Evolutionary conservation across 2,888 invertebrate species (phyloP), one percentile per base, ranked within the genome.

Genomic region (Diabrotica balteata): DNA sequence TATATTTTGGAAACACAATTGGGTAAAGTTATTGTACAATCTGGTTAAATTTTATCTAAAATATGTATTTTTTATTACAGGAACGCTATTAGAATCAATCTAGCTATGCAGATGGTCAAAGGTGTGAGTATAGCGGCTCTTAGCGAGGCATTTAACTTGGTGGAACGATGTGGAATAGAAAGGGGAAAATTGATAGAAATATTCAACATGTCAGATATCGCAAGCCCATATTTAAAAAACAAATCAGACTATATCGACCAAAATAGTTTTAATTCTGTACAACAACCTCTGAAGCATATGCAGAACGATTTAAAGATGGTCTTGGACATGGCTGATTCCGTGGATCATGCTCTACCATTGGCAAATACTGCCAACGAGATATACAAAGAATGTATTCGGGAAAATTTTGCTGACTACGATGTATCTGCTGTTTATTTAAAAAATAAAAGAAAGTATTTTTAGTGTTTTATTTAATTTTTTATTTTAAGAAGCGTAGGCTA

Each of bases 201-300:
- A 43, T 45, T 57, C 6, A 45, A 57, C 3, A 11, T 44, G 17
- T 44, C 55, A 7, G 45, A 57, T 9, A 57, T 57, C 4, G n/a
- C n/a, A 7, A 44, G 55, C 17, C 9, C 7, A 8, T 57, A 11
- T 57, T 45, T 57, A 45, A 57, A 7, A 45, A 57, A 11, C 7
- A 57, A 57, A 57, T 17, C 17, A 0, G 6, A 8, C 3, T 3
- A 8, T 4, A 57, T 57, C 7, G 45, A 9, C 7, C 44, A 32
- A 8, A 57, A 45, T 11, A 8, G 17, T 57, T 57, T 44, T 8
- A 11, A n/a, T 45, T 4, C 11, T 1, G 17, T 17, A 9, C 43
- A 57, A 9, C 55, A 57, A 45, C 55, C 45, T 2, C 45, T 57
- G 11, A n/a, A 57, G 11, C 55, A 57, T 10, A 57, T 57, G 55